phyloP scores from a whole-genome alignment of 2,113 vertebrate species.

The Sceloporus tristichus region DNA sequence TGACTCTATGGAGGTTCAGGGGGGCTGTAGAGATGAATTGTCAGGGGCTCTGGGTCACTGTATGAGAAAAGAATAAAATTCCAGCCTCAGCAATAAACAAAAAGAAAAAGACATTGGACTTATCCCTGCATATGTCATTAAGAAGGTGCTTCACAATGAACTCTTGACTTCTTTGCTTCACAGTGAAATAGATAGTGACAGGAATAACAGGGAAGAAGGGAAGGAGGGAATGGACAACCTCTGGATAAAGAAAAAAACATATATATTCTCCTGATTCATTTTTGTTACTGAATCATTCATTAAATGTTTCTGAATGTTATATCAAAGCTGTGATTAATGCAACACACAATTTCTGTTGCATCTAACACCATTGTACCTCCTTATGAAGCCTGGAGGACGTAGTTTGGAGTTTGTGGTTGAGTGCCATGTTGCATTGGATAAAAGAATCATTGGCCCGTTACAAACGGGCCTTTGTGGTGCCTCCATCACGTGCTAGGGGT shows the following conservation, averaged over 20 bases:
- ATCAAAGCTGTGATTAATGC: background rate
- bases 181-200: constrained; percentile 10
- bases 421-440: background rate
- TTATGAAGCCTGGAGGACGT: background rate
- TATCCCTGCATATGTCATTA: too few relatives aligned
- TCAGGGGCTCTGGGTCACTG: too few relatives aligned
- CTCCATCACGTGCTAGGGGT: too few relatives aligned
- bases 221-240: background rate
- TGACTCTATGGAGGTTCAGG: too few relatives aligned
- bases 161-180: constrained; percentile 17
- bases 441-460: background rate
- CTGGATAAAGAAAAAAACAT: too few relatives aligned
- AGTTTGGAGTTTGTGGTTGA: background rate
- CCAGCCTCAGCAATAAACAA: too few relatives aligned
- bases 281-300: too few relatives aligned
- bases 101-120: too few relatives aligned
- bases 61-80: too few relatives aligned
- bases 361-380: background rate
- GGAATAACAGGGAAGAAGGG: background rate
- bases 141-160: constrained; percentile 17
- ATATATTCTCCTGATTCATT: too few relatives aligned
- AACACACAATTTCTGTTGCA: background rate
- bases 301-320: background rate
- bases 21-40: too few relatives aligned
- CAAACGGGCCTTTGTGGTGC: too few relatives aligned